Conservation (phyloP, 2,113 vertebrate species). For the Phalacrocorax brasilianus region DNA sequence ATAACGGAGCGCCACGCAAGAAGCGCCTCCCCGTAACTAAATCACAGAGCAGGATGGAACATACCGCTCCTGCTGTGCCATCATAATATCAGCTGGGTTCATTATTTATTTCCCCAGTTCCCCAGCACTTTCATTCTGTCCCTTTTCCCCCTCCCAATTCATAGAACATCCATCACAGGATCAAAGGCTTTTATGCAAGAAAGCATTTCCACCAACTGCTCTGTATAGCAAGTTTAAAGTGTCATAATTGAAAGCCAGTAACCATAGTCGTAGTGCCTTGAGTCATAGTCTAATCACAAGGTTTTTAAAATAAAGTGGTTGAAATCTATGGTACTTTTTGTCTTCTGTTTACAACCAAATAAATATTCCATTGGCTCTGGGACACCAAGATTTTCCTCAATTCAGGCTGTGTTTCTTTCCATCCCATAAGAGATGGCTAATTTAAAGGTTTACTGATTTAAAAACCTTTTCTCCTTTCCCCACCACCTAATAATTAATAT, state of each 20-base stretch:
- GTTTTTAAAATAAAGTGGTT: neutral
- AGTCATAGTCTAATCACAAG: neutral
- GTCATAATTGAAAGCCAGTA: neutral
- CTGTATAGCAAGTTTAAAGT: neutral
- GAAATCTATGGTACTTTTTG: neutral
- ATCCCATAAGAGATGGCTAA: neutral
- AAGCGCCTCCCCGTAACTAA: neutral
- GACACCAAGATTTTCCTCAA: neutral
- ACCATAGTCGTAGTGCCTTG: neutral
- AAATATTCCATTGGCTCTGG: neutral
- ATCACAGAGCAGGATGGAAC: neutral
- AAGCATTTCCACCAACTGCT: neutral
- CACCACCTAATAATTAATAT: neutral
- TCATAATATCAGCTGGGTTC: conserved; percentile 4
- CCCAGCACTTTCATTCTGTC: neutral
- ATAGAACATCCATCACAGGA: neutral
- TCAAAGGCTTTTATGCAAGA: conserved; percentile 19
- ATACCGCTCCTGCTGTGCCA: neutral
- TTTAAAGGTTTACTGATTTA: neutral
- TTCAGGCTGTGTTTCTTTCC: neutral
- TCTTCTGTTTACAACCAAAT: neutral
- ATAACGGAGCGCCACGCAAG: neutral
- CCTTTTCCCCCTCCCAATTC: neutral
- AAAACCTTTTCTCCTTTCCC: neutral
- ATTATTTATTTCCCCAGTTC: neutral